Evolutionary conservation across 2,113 vertebrate genomes (phyloP).

Genomic region (Nannobrachium achirus): DNA sequence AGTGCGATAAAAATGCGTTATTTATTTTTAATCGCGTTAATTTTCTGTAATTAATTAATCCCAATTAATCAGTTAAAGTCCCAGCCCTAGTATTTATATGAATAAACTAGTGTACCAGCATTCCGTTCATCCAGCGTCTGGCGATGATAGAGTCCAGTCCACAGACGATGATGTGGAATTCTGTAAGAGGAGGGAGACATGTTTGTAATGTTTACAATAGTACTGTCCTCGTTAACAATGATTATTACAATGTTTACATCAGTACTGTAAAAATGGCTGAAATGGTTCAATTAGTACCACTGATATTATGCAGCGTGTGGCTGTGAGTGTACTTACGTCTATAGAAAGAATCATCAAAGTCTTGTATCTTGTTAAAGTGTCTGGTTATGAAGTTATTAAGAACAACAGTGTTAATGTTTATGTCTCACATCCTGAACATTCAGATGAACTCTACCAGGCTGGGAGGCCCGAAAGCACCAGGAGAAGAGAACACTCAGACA

Average conservation of each 20-base stretch:
- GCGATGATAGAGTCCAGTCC: slow-evolving; percentile 94
- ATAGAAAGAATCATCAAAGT: slow-evolving; percentile 94
- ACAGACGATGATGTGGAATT: slow-evolving; percentile 96
- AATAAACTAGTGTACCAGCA: slow-evolving; percentile 83
- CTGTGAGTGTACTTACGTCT: slow-evolving; percentile 83
- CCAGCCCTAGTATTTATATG: too few species aligned
- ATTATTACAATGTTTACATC: too few species aligned
- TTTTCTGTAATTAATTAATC: too few species aligned
- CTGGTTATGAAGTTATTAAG: slow-evolving; percentile 81
- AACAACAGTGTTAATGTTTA: neutral
- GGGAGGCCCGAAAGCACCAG: too few species aligned
- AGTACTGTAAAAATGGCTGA: too few species aligned
- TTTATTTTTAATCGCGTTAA: too few species aligned
- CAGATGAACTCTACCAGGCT: too few species aligned
- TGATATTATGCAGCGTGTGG: neutral
- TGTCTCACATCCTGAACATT: too few species aligned
- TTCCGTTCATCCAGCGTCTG: slow-evolving; percentile 96
- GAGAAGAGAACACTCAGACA: neutral
- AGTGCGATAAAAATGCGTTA: too few species aligned
- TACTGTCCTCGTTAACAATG: too few species aligned
- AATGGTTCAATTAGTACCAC: neutral
- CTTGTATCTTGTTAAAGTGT: slow-evolving; percentile 97
- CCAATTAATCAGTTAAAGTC: too few species aligned
- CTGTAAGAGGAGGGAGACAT: slow-evolving; percentile 61
- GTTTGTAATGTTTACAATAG: neutral